Evolutionary conservation across 2,797 vertebrate genomes (phyloP).

Genomic region (Clarias fuscus): DNA sequence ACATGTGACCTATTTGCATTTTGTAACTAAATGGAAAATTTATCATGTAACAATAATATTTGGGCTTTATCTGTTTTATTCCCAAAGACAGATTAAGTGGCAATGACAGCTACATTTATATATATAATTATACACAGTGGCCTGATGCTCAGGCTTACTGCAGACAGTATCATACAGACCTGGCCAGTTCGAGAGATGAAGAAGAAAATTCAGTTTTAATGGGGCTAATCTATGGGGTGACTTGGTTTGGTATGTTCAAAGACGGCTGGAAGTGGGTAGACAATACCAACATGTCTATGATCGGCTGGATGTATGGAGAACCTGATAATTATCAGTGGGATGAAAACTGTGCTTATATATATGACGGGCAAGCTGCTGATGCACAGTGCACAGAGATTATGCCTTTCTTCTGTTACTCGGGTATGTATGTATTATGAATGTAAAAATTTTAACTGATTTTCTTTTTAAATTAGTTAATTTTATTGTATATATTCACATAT

Average conservation of each 20-base stretch:
- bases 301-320: not conserved
- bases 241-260: not conserved
- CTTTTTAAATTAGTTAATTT: not conserved
- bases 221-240: fast-evolving
- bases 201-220: not conserved
- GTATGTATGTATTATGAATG: not conserved
- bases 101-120: not conserved
- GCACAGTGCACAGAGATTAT: not conserved
- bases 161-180: slow-evolving; percentile 11
- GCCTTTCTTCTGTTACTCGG: slow-evolving; percentile 16
- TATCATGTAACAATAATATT: not conserved
- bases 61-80: not conserved
- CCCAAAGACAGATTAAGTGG: not conserved
- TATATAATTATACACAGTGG: not conserved
- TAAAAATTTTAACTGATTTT: not conserved
- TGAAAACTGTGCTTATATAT: not conserved
- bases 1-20: too few relatives aligned
- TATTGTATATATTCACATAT: too few relatives aligned
- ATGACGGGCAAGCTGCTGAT: not conserved
- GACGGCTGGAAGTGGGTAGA: not conserved
- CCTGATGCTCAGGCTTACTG: not conserved
- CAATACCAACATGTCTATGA: not conserved
- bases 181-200: not conserved
- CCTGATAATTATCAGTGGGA: not conserved
- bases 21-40: too few relatives aligned